Percentiles rank a stretch among this genome's conserved stretches.
These are phyloP conservation scores for Cirrhinus mrigala DNA, from an alignment of 2,797 vertebrate species.

Conservation along the genomic window DNA sequence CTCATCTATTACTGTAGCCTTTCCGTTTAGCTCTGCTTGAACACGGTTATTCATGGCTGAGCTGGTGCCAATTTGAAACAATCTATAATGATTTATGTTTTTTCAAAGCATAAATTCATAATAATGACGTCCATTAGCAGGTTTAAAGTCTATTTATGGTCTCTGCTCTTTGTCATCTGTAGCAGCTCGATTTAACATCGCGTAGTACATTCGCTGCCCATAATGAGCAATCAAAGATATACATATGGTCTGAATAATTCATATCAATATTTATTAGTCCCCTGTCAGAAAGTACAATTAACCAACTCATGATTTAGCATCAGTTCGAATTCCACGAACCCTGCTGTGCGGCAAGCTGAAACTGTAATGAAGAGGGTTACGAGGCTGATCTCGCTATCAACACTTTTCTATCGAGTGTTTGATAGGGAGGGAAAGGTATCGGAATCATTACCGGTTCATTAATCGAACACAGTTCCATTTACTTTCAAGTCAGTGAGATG, in stretches of 20 bases:
- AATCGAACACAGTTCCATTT: conserved; percentile 66
- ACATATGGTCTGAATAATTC: conserved; percentile 72
- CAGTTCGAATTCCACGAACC: conserved; percentile 64
- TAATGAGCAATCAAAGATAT: conserved; percentile 70
- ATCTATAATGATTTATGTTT: conserved; percentile 61
- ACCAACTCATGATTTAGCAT: conserved; percentile 73
- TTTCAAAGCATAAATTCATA: conserved; percentile 61
- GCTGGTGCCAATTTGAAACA: conserved; percentile 61
- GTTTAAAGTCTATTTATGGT: conserved; percentile 61
- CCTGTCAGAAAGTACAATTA: conserved; percentile 72
- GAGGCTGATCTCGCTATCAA: conserved; percentile 64
- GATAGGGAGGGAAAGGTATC: conserved; percentile 50
- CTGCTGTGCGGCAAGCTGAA: conserved; percentile 30
- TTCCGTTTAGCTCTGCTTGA: conserved; percentile 46
- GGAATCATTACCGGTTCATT: conserved; percentile 62
- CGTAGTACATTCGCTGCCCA: conserved; percentile 54
- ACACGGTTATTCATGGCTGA: conserved; percentile 41
- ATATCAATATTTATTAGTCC: conserved; percentile 77
- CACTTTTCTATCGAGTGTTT: conserved; percentile 56
- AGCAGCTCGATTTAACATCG: conserved; percentile 57
- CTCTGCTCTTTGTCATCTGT: conserved; percentile 61
- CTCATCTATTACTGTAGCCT: conserved; percentile 19
- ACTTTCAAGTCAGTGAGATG: conserved; percentile 60
- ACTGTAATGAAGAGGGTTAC: conserved; percentile 63
- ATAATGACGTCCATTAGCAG: conserved; percentile 68